phyloP scores from a whole-genome alignment of 2,888 invertebrate genomes.

The Drosophila algonquin region DNA sequence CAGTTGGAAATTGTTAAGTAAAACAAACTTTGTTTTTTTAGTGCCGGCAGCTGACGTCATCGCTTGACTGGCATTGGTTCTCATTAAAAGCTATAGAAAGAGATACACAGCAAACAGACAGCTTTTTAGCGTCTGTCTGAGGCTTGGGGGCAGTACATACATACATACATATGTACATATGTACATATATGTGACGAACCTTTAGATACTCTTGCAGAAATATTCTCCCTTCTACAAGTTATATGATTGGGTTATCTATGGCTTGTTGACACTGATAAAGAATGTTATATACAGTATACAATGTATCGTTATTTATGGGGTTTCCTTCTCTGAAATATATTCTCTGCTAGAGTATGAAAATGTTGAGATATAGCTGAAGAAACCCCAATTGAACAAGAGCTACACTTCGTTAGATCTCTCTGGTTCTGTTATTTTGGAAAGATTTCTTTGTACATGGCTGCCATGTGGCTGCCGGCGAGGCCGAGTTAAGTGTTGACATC shows the following conservation, averaged over 20 bases:
- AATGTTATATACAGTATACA: background rate
- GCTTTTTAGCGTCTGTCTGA: background rate
- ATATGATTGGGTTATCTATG: background rate
- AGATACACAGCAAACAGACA: background rate
- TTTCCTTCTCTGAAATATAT: background rate
- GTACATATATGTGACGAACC: background rate
- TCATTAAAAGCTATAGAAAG: background rate
- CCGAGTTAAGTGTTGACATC: conserved; percentile 58
- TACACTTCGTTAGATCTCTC: conserved; percentile 28
- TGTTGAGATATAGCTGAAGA: conserved; percentile 7
- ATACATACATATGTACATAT: background rate
- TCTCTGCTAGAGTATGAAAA: background rate
- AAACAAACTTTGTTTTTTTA: conserved; percentile 31
- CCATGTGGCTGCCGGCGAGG: conserved; percentile 61
- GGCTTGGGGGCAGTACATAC: background rate
- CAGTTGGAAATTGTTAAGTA: conserved; percentile 34
- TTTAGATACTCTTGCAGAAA: background rate
- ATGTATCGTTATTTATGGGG: background rate
- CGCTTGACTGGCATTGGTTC: background rate
- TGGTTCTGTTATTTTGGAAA: conserved; percentile 27
- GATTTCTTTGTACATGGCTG: conserved; percentile 16
- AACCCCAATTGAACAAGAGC: conserved; percentile 33
- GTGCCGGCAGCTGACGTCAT: conserved; percentile 50
- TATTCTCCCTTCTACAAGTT: background rate
- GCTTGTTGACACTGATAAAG: background rate